Evolutionary conservation across 2,797 vertebrate genomes (phyloP), one percentile per base, ranked within the genome.

Genomic region (Amazonetta brasiliensis): DNA sequence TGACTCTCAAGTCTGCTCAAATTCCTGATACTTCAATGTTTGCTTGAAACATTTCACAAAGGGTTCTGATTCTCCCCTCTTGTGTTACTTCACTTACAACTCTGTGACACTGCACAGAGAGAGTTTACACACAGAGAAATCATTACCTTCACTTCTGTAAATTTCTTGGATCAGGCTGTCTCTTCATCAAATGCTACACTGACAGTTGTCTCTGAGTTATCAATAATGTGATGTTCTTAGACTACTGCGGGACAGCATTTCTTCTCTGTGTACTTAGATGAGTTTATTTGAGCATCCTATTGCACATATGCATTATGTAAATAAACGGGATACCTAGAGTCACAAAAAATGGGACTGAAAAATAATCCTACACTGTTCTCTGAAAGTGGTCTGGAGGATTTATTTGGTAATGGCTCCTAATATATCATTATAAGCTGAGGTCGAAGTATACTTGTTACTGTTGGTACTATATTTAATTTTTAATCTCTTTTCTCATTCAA

Each of bases 1-100:
- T 88, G 94, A 96, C 96, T 94, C 92, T 96, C 87, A 96, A 96
- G 94, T 96, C 94, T 91, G 89, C 83, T 91, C 87, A 96, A 59
- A 96, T 94, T 94, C 94, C 76, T 96, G 91, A 96, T 96, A 91
- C 94, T 94, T 94, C 86, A 89, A 15, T 95, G 95, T 96, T 96
- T 96, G 89, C 91, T 91, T 86, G 94, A 96, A 96, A 93, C 82
- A 88, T 95, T 96, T 96, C 69, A 69, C 87, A 88, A 85, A 92
- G 79, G 89, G 66, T 89, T 85, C 79, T 67, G 91, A 94, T 91
- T 92, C 76, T 92, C 60, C 76, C 59, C 66, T 23, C 84, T 93
- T 81, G 89, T 44, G 37, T 94, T 90, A 41, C 83, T 95, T 92
- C 74, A 41, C 81, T 92, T 94, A 82, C 59, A 73, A 26, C 83